Percentiles rank a stretch among this genome's conserved stretches.
Conservation (phyloP, 2,797 vertebrate genomes). For the Propithecus perrieri region DNA sequence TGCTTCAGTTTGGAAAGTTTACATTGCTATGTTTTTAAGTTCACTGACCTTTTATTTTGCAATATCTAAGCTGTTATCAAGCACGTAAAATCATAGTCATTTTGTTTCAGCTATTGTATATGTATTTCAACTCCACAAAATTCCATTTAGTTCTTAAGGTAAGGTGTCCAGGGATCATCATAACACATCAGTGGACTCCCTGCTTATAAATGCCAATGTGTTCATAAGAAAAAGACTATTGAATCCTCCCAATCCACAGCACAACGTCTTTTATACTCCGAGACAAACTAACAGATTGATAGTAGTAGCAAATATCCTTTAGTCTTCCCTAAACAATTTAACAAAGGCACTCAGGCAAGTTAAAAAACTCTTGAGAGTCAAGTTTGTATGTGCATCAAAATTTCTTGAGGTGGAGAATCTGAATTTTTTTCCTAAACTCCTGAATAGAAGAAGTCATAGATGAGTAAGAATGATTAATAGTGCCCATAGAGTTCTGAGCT, state of each 20-base stretch:
- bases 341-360: neutral
- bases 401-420: constrained; percentile 1
- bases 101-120: neutral
- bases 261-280: neutral
- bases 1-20: neutral
- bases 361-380: constrained; percentile 7
- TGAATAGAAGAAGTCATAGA: neutral
- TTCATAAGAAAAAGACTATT: neutral
- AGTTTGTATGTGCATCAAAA: neutral
- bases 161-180: neutral
- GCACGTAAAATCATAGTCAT: neutral
- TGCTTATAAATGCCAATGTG: neutral
- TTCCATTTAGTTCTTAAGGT: neutral
- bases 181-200: neutral
- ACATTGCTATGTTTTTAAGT: neutral
- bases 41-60: neutral
- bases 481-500: neutral
- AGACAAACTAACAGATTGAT: neutral
- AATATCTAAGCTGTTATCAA: neutral
- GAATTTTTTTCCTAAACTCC: neutral
- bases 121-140: neutral
- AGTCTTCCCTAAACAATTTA: neutral
- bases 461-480: neutral
- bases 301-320: neutral
- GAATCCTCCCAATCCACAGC: neutral